A percentile compares a stretch with the other conserved stretches of the same genome.
Evolutionary conservation across 2,888 invertebrate species (phyloP).

Genomic region (Podotricha telesiphe): DNA sequence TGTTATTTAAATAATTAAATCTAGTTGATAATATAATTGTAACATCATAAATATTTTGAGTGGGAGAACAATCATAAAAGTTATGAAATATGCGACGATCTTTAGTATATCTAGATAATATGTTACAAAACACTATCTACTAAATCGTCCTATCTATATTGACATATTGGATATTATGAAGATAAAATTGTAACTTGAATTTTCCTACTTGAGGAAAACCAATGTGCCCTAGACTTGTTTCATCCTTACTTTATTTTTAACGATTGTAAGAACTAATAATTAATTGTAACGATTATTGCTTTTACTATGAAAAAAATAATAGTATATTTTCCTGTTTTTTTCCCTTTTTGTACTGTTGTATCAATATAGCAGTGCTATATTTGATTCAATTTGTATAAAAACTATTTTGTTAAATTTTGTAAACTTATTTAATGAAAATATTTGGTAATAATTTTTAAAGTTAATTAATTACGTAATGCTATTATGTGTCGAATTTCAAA

Average conservation of each 20-base stretch:
- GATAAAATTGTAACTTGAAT: slow-evolving; percentile 21
- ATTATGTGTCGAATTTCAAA: too few relatives aligned
- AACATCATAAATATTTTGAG: too few relatives aligned
- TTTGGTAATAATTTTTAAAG: too few relatives aligned
- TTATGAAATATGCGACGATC: neutral
- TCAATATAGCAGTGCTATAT: too few relatives aligned
- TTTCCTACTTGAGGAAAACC: slow-evolving; percentile 8
- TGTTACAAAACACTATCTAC: slow-evolving; percentile 36
- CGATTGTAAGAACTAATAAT: neutral
- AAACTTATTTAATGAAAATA: too few relatives aligned
- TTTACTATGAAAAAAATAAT: neutral
- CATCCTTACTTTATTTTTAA: slow-evolving; percentile 6
- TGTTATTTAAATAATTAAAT: too few relatives aligned
- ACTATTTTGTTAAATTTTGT: too few relatives aligned
- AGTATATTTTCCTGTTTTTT: slow-evolving; percentile 4
- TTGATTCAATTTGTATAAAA: too few relatives aligned
- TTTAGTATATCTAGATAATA: slow-evolving; percentile 24
- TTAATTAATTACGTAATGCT: too few relatives aligned
- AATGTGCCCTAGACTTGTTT: neutral
- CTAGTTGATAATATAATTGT: too few relatives aligned
- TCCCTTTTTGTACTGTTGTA: neutral
- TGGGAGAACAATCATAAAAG: neutral
- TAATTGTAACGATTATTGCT: neutral
- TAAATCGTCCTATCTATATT: slow-evolving; percentile 32
- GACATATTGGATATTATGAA: slow-evolving; percentile 32